phyloP scores from a whole-genome alignment of 2,113 vertebrate species.

The Cyprinodon brontotheroides region DNA sequence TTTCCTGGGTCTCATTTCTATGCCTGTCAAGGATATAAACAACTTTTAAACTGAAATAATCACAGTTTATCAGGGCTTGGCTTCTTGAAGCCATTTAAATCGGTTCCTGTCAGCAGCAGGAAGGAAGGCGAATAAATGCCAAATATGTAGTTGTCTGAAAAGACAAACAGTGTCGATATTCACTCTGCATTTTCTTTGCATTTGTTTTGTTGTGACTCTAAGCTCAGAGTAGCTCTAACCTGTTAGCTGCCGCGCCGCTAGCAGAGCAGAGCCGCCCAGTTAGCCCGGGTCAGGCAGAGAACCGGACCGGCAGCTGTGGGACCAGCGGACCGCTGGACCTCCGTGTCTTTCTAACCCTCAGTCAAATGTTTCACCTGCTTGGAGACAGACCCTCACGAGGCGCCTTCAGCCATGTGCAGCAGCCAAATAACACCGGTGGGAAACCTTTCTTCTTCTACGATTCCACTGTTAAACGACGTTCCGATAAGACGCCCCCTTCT shows the following conservation, averaged over 20 bases:
- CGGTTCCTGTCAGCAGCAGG: no score
- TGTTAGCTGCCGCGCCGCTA: neutral
- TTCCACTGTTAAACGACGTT: neutral
- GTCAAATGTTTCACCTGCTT: conserved; percentile 25
- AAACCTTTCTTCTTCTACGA: conserved; percentile 7
- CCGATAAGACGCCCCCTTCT: neutral
- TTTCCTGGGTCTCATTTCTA: neutral
- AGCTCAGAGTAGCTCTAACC: neutral
- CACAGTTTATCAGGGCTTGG: no score
- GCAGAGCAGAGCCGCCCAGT: neutral
- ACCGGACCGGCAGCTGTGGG: neutral
- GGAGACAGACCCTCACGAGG: conserved; percentile 3
- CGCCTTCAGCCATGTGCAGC: conserved; percentile 38
- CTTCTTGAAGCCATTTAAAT: no score
- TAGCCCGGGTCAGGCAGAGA: neutral
- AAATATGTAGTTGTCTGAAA: no score
- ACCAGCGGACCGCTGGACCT: neutral
- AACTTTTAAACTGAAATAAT: no score
- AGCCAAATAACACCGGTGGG: conserved; percentile 28
- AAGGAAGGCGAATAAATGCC: no score
- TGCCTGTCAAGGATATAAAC: no score
- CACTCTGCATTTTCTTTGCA: neutral
- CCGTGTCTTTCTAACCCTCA: accelerated
- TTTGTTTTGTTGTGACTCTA: neutral
- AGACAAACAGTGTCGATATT: no score